These are phyloP conservation scores for Ictalurus punctatus DNA, from an alignment of 2,113 vertebrate genomes.

Conservation along the genomic window DNA sequence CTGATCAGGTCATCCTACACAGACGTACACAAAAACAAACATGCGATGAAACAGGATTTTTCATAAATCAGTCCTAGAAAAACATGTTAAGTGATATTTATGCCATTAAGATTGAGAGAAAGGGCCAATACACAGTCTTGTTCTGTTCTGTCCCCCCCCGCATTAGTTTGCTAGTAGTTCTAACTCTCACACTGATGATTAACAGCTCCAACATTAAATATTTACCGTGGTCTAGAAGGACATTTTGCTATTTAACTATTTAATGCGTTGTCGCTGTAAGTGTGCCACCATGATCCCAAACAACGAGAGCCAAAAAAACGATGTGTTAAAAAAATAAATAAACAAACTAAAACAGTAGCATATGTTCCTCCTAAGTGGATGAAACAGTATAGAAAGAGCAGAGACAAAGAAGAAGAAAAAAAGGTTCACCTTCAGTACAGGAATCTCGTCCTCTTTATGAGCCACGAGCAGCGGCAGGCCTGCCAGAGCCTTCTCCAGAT, in stretches of 20 bases:
- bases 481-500: constrained; percentile 92
- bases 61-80: neutral
- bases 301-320: neutral
- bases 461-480: constrained; percentile 94
- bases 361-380: neutral
- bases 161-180: too few relatives aligned
- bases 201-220: neutral
- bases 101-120: neutral
- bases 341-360: neutral
- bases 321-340: neutral
- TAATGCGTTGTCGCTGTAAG: neutral
- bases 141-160: too few relatives aligned
- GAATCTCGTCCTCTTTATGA: constrained; percentile 89
- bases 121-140: neutral
- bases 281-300: neutral
- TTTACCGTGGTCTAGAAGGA: neutral
- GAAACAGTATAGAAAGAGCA: neutral
- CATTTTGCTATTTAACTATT: neutral
- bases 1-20: constrained; percentile 90
- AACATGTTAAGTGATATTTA: neutral
- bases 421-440: constrained; percentile 84
- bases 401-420: neutral
- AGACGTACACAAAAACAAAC: constrained; percentile 26
- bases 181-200: too few relatives aligned
- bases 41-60: neutral